These are phyloP conservation scores for Uropetala carovei DNA, from an alignment of 2,888 invertebrate species.

Conservation along the genomic window DNA sequence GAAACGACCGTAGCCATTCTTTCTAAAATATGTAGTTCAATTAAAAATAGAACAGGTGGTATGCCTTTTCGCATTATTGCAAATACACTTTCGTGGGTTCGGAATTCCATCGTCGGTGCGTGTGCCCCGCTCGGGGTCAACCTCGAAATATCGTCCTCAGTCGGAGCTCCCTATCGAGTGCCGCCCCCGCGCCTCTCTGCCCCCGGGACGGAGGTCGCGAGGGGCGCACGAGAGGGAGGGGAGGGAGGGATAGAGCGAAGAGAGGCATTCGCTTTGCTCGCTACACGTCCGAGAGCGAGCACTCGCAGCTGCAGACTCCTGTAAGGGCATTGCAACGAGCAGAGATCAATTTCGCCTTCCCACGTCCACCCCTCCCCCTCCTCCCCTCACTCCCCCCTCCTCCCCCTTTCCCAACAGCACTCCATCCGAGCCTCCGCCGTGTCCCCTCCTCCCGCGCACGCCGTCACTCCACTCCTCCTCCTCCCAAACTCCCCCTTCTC, in stretches of 20 bases:
- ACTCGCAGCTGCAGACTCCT: conserved; percentile 18
- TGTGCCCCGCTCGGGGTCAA: too few relatives aligned
- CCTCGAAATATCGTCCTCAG: too few relatives aligned
- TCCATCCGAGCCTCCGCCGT: neutral
- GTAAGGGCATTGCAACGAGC: neutral
- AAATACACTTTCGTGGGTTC: too few relatives aligned
- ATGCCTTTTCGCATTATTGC: too few relatives aligned
- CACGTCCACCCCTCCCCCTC: neutral
- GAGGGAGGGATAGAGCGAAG: too few relatives aligned
- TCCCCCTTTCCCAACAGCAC: neutral
- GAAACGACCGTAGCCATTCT: too few relatives aligned
- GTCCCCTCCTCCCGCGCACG: neutral
- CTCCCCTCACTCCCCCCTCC: neutral
- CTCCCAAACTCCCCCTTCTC: neutral
- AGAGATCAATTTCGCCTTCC: neutral
- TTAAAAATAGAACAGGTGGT: too few relatives aligned
- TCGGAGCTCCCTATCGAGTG: too few relatives aligned
- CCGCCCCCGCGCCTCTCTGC: neutral
- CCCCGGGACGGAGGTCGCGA: neutral
- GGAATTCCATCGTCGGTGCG: too few relatives aligned
- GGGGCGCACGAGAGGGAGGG: neutral
- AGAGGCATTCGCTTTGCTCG: neutral
- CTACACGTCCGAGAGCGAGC: conserved; percentile 5
- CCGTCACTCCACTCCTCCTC: neutral
- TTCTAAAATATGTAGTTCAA: too few relatives aligned